Evolutionary conservation across 2,113 vertebrate species (phyloP).

Genomic region (Okapia johnstoni): DNA sequence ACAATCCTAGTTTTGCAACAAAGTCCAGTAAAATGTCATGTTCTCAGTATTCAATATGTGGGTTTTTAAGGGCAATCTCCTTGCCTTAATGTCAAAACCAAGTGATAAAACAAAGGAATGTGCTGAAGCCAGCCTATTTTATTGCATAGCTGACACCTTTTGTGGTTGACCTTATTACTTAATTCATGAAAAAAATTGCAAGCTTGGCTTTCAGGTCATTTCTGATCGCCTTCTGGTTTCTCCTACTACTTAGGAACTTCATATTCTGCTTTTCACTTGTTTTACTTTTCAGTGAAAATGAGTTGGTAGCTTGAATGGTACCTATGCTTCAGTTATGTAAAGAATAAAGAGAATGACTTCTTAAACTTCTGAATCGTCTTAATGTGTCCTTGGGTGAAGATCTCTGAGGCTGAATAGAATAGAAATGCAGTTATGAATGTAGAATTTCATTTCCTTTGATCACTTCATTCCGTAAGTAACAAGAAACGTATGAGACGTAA

Average conservation of each 20-base stretch:
- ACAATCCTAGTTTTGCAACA: background rate
- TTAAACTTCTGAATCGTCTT: background rate
- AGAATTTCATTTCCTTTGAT: slow-evolving; percentile 1
- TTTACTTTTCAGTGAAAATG: slow-evolving; percentile 11
- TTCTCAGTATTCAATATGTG: background rate
- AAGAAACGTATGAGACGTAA: background rate
- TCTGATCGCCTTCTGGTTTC: background rate
- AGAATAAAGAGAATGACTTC: background rate
- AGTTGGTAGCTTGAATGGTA: background rate
- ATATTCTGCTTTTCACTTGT: background rate
- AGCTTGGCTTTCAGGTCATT: background rate
- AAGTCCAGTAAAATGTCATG: background rate
- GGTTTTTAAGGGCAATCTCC: background rate
- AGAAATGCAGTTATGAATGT: background rate
- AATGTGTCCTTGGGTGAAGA: background rate
- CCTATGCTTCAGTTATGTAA: background rate
- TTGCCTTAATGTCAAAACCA: background rate
- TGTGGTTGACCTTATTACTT: background rate
- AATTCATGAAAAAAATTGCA: background rate
- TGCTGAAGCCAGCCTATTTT: background rate
- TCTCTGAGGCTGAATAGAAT: background rate
- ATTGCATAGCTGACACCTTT: background rate
- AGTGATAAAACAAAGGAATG: background rate
- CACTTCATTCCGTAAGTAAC: background rate
- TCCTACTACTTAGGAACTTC: background rate